Base-by-base conservation (phyloP, 2,888 invertebrate species). In the Atethmia centrago region DNA sequence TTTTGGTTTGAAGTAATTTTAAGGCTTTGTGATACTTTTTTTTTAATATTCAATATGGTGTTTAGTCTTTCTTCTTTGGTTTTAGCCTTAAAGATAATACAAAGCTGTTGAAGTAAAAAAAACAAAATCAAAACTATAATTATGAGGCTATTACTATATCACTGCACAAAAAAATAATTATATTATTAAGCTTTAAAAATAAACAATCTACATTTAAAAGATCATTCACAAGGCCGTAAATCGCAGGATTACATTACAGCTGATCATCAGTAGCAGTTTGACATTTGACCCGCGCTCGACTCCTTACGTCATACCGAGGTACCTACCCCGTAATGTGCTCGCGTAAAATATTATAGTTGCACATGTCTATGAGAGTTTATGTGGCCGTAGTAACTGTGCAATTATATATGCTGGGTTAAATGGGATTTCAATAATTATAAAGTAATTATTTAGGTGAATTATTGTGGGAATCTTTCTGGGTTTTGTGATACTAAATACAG, bases 231-330 rank as follows among this genome's bases (percentile, higher is more conserved):
- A 36, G 49, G 36, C 55, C 64, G 67, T 84, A 62, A 84, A 71
- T 62, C 49, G 56, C n/a, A 61, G 42, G 61, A 84, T 58, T 62
- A 55, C 49, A 62, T 53, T 80, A 63, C 45, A 55, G 61, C 19
- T n/a, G 51, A 59, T 63, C 40, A 71, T 81, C 79, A 55, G 85
- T 64, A 78, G 71, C 77, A 0, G 55, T 55, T 75, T 68, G 77
- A 76, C 77, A 73, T 85, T 59, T 80, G 87, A 76, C 85, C 78
- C 53, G 61, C 31, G 71, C 59, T 74, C 64, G 62, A 25, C 53
- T 55, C 47, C 36, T 85, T 86, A 58, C 66, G 74, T 71, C 74
- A 85, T 49, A 69, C 31, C 19, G 14, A 56, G 40, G 63, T 51
- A 70, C 61, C 51, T 51, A 70, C 61, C 51, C n/a, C 51, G 66